Evolutionary conservation across 1,140 invertebrate species (phyloP), one percentile per base, ranked within the genome.

Genomic region (Liolophura sinensis): DNA sequence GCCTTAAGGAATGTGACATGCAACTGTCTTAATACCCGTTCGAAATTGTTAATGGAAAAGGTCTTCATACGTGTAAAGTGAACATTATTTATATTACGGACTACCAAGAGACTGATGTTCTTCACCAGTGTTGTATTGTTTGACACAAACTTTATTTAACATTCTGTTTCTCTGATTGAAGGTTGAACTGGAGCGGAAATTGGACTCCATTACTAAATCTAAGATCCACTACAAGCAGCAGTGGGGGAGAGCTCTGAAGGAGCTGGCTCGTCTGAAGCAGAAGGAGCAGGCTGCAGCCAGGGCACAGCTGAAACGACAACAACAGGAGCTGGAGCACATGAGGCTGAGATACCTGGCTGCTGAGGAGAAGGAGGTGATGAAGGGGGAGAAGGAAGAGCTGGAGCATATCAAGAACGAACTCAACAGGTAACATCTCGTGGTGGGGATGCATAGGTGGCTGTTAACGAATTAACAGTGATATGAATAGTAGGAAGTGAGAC

Each of bases 171-270:
- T 9, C 31, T 40, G 31, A 40, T 40, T 40, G 31, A 40, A 85
- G 83, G 78, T 80, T 64, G 83, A 85, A 69, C 62, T 86, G 48
- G 84, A 85, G 66, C 68, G 83, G 20, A 83, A 84, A 61, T 58
- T 85, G 12, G 84, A 86, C 60, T 72, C 82, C 22, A 72, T 79
- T 22, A 74, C 70, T 7, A 85, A 84, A 63, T 85, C 84, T 15
- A 85, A 84, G 71, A 65, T 81, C 11, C 82, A 84, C 70, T 86
- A 85, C 69, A 86, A 86, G 66, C 82, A 86, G 65, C 85, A 85
- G 70, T 85, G 83, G 83, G 82, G 81, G 4, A 70, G 79, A 20
- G 82, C 82, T 6, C 70, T 85, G 18, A 82, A 84, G 62, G 85
- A 86, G 67, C 60, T 85, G 31, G 82, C 84, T 0, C 40, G 77